phyloP scores from a whole-genome alignment of 1,140 invertebrate species.

The Bombus haemorrhoidalis region DNA sequence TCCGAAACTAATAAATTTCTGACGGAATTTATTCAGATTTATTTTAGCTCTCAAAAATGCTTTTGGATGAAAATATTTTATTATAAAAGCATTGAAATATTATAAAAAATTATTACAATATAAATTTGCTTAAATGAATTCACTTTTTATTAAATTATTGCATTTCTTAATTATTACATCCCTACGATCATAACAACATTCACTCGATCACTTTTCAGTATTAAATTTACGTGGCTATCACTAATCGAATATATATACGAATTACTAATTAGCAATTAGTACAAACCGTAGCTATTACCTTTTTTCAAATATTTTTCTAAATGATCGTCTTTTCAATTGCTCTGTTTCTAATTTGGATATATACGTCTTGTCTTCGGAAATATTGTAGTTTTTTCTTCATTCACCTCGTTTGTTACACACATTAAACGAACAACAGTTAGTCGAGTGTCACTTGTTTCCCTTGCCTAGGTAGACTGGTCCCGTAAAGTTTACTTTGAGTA shows the following conservation, averaged over 20 bases:
- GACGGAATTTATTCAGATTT: neutral
- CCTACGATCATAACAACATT: no score
- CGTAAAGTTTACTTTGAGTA: neutral
- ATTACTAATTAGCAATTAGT: no score
- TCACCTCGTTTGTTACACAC: neutral
- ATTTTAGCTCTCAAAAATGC: neutral
- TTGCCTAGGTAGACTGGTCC: neutral
- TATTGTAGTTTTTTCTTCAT: neutral
- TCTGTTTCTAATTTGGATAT: no score
- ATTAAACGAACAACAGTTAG: neutral
- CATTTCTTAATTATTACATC: no score
- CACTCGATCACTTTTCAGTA: no score
- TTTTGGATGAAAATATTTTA: neutral
- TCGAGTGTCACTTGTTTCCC: neutral
- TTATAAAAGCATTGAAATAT: neutral
- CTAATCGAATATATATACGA: no score
- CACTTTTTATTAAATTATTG: no score
- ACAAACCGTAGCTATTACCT: no score
- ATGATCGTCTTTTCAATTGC: no score
- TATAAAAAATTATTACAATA: neutral
- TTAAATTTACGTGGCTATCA: no score
- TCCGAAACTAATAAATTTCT: neutral
- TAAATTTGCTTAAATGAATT: no score
- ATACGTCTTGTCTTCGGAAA: neutral
- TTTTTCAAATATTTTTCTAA: no score